These are phyloP conservation scores for Amblyjoppa proteus DNA, from an alignment of 2,888 invertebrate genomes.

Conservation along the genomic window DNA sequence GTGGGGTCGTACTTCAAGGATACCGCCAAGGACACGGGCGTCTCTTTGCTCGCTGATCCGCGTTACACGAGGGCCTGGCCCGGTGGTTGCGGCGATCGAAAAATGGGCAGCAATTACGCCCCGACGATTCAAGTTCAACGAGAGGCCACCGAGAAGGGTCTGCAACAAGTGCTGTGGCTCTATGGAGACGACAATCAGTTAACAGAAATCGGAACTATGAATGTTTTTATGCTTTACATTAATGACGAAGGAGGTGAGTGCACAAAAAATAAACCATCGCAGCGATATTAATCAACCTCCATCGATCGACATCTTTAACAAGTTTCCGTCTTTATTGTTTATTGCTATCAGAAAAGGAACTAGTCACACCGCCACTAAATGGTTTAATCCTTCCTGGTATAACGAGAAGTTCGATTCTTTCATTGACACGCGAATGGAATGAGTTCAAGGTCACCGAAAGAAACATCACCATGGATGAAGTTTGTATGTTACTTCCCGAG, in stretches of 20 bases:
- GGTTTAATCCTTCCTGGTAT: conserved; percentile 98
- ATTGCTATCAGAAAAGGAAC: conserved; percentile 91
- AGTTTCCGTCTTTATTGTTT: conserved; percentile 23
- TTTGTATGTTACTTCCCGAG: conserved; percentile 90
- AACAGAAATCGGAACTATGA: conserved; percentile 99
- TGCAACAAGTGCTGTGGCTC: conserved; percentile 98
- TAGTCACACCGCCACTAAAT: conserved; percentile 96
- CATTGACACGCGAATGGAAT: conserved; percentile 93
- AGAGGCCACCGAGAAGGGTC: conserved; percentile 90
- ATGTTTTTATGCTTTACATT: conserved; percentile 95
- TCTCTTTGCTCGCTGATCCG: conserved; percentile 97
- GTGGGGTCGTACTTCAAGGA: conserved; percentile 96
- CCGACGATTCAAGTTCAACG: conserved; percentile 95
- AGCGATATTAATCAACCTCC: neutral
- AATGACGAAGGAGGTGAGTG: conserved; percentile 95
- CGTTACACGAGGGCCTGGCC: conserved; percentile 95
- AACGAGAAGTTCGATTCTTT: conserved; percentile 94
- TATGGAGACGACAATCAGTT: conserved; percentile 96
- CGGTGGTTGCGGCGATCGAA: conserved; percentile 96
- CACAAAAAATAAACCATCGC: neutral
- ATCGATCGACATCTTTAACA: neutral
- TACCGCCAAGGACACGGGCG: conserved; percentile 88
- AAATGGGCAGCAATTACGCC: conserved; percentile 97
- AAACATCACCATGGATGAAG: conserved; percentile 93
- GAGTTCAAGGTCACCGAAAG: conserved; percentile 94